Base-by-base conservation (phyloP, 2,113 vertebrate species). In the Erythrocercus mccallii region DNA sequence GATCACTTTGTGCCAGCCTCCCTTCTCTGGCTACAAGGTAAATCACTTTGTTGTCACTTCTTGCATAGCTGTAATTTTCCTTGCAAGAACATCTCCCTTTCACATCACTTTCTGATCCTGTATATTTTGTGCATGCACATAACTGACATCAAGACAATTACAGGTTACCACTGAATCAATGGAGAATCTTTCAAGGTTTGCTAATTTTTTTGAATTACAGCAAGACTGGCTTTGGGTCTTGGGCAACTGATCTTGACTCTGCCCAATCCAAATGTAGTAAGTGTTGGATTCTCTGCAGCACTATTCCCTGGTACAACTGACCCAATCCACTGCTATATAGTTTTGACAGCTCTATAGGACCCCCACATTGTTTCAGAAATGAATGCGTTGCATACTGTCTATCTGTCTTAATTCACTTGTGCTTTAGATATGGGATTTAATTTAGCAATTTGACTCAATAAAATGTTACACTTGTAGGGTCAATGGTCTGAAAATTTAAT, bases 401-500 rank as follows among this genome's bases (percentile, higher is more conserved):
- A 96, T 98, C 94, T 91, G 95, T 97, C 97, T 97, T 98, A 97
- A 98, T 98, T 98, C 98, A 96, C 97, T 98, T 97, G 96, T 97
- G 97, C 97, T 97, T 97, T 96, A 98, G 97, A 98, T 98, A 98
- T 91, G 81, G 98, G 98, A 98, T 98, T 98, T 98, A 98, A 98
- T 99, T 98, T 98, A 98, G 98, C 98, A 98, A 98, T 98, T 97
- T 97, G 98, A 98, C 98, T 98, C 98, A 98, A 99, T 98, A 98
- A 98, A 98, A 98, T 97, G 98, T 98, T 98, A 98, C 98, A 98
- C 97, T 98, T 97, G 97, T 97, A 97, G 98, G 98, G 98, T 98
- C 98, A 98, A 97, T 97, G 98, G 98, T 98, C 98, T 98, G 97
- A 98, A 97, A 98, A 98, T 99, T 98, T 99, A 99, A 99, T 99